Evolutionary conservation across 2,113 vertebrate genomes (phyloP).

Genomic region (Gymnocephalus cernua): DNA sequence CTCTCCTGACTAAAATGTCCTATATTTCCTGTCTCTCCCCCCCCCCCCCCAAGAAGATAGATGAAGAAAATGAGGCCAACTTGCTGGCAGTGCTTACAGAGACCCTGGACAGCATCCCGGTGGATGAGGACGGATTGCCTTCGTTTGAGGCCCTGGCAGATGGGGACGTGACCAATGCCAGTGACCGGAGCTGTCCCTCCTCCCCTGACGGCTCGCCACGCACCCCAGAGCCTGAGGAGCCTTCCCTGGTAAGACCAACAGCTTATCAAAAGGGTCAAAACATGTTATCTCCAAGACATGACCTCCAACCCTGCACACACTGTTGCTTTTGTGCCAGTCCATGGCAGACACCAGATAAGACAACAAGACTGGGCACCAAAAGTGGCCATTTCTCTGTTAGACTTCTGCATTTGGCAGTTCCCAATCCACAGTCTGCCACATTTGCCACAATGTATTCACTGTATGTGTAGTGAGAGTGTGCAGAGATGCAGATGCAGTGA

Average conservation of each 20-base stretch:
- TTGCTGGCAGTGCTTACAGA: slow-evolving; percentile 99
- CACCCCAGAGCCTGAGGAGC: slow-evolving; percentile 96
- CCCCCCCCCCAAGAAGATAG: slow-evolving; percentile 93
- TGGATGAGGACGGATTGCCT: slow-evolving; percentile 99
- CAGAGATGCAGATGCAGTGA: slow-evolving; percentile 38
- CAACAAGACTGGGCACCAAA: slow-evolving; percentile 16
- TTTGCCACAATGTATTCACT: slow-evolving; percentile 33
- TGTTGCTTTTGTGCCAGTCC: slow-evolving; percentile 21
- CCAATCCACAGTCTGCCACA: slow-evolving; percentile 8
- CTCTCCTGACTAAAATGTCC: slow-evolving; percentile 81
- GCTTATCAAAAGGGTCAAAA: slow-evolving; percentile 47
- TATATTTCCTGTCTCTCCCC: slow-evolving; percentile 70
- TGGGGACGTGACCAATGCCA: slow-evolving; percentile 97
- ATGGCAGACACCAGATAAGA: slow-evolving; percentile 49
- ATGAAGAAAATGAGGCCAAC: slow-evolving; percentile 99
- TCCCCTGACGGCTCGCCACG: slow-evolving; percentile 93
- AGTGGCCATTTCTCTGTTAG: slow-evolving; percentile 32
- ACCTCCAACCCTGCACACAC: slow-evolving; percentile 12
- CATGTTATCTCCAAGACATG: slow-evolving; percentile 14
- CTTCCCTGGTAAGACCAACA: slow-evolving; percentile 95
- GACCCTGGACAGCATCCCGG: slow-evolving; percentile 98
- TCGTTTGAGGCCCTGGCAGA: slow-evolving; percentile 99
- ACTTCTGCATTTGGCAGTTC: slow-evolving; percentile 14
- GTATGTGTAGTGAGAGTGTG: slow-evolving; percentile 16
- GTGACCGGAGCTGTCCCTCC: slow-evolving; percentile 94